phyloP scores from a whole-genome alignment of 2,113 vertebrate species.

The Alouatta palliata region DNA sequence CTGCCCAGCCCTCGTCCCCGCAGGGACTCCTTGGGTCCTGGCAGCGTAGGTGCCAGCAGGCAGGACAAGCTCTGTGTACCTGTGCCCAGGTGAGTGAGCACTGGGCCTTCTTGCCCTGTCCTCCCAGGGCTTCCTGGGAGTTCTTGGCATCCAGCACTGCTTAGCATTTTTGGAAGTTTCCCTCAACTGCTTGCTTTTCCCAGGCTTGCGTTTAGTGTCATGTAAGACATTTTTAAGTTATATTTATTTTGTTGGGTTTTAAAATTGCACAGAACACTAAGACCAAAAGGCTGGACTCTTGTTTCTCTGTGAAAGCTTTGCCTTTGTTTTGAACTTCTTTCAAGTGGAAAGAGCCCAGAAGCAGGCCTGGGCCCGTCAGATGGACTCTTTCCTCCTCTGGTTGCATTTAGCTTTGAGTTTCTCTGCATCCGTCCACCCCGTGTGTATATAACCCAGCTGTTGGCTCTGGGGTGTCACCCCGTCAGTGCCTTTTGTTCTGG shows the following conservation, averaged over 20 bases:
- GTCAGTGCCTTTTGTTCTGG: conserved; percentile 67
- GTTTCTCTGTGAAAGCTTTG: conserved; percentile 60
- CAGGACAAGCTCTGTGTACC: neutral
- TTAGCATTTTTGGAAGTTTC: conserved; percentile 46
- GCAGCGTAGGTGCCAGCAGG: neutral
- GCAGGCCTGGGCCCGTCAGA: conserved; percentile 33
- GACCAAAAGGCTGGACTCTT: conserved; percentile 79
- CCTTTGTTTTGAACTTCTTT: conserved; percentile 71
- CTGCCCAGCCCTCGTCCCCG: neutral
- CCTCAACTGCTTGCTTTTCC: conserved; percentile 68
- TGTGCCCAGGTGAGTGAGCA: neutral
- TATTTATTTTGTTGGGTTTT: conserved; percentile 87
- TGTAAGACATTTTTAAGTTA: conserved; percentile 85
- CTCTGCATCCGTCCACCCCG: conserved; percentile 23
- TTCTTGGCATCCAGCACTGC: conserved; percentile 66
- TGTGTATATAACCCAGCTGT: conserved; percentile 70
- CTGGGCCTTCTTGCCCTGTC: neutral
- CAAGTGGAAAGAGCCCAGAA: conserved; percentile 57
- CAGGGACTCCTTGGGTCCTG: neutral
- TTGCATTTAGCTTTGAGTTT: conserved; percentile 81
- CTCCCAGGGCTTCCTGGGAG: fast-evolving
- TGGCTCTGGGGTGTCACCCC: conserved; percentile 32
- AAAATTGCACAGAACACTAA: conserved; percentile 88
- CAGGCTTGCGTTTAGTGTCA: conserved; percentile 77
- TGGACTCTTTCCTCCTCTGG: neutral